These are phyloP conservation scores for Trissolcus basalis DNA, from an alignment of 1,140 invertebrate genomes.

Conservation along the genomic window DNA sequence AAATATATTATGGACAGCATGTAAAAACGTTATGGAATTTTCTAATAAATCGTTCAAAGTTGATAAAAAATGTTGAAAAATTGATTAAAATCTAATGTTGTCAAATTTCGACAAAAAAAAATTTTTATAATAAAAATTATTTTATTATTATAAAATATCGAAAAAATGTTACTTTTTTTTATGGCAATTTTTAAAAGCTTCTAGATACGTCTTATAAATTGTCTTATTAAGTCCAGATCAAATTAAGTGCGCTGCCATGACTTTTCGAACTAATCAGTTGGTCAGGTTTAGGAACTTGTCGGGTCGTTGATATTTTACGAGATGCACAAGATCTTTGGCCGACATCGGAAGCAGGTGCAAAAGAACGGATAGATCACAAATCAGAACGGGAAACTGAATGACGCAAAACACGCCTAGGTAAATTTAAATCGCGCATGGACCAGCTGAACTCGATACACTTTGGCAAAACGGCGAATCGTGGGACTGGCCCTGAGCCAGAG, in stretches of 20 bases:
- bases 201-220: no score
- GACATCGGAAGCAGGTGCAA: conserved; percentile 68
- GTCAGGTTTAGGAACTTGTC: conserved; percentile 59
- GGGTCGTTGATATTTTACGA: conserved; percentile 67
- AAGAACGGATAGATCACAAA: conserved; percentile 68
- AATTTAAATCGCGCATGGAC: conserved; percentile 74
- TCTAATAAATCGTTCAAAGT: no score
- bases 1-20: no score
- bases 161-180: no score
- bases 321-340: conserved; percentile 65
- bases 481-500: conserved; percentile 64
- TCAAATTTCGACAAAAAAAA: no score
- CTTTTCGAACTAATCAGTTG: conserved; percentile 21
- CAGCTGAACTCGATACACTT: conserved; percentile 60
- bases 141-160: no score
- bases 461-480: conserved; percentile 59
- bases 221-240: no score
- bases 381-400: conserved; percentile 69
- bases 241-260: conserved; percentile 1
- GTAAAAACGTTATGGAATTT: no score
- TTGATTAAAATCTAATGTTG: no score
- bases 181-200: no score
- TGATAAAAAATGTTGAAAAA: no score
- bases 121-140: no score
- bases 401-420: conserved; percentile 73